Evolutionary conservation across 2,113 vertebrate species (phyloP), one percentile per base, ranked within the genome.

Genomic region (Erythrocebus patas): DNA sequence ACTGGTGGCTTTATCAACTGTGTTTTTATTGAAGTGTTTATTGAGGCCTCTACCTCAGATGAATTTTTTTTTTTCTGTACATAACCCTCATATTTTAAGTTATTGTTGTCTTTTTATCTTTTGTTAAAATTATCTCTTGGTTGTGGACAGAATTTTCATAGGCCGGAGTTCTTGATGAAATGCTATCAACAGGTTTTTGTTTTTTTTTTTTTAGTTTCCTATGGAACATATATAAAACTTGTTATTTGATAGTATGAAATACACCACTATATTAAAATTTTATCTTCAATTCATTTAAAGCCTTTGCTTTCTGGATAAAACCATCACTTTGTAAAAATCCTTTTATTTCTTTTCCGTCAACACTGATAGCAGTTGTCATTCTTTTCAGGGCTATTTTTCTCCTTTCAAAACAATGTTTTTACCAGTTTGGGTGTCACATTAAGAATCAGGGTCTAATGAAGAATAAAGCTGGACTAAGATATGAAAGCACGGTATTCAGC

Each of bases 41-140:
- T 70, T 92, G 64, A 92, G 17, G 16, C 75, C 50, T 96, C 32
- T 90, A 50, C 38, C 18, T 81, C 16, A 91, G 70, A 7, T 80
- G 5, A 75, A 59, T 72, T 40, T 89, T 25, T 72, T 72, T 38
- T 12, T 27, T 43, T 43, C 22, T 40, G 2, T 86, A 25, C 12
- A 68, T 59, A 48, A 48, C 80, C 23, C 59, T 82, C 25, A n/a
- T n/a, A n/a, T n/a, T 50, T 55, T 80, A 73, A 80, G 78, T 80
- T 80, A 81, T 38, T 35, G 3, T 68, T 83, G 68, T 76, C 66
- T 75, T 89, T 85, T 78, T 30, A 85, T 66, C 22, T 91, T 93
- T 95, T 91, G 50, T 72, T 73, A 83, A 95, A 93, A 83, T 93
- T 87, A 38, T 82, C 23, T 83, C 17, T 89, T 88, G 40, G 12